phyloP scores from a whole-genome alignment of 2,113 vertebrate genomes.

The Ophthalmolycus amberensis region DNA sequence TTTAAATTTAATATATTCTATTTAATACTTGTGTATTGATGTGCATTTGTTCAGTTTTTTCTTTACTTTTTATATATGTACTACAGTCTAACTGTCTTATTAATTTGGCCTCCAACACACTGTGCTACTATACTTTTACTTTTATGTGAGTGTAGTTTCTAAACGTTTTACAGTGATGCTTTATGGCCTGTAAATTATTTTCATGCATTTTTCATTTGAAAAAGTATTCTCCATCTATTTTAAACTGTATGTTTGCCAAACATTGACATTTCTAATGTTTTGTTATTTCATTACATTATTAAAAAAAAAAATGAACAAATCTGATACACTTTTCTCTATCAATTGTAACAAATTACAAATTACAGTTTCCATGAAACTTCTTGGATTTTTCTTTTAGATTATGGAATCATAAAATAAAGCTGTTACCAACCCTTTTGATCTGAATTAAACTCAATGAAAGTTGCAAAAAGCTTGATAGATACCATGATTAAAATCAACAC shows the following conservation, averaged over 20 bases:
- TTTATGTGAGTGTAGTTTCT: neutral
- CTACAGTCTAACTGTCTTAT: neutral
- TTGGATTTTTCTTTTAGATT: neutral
- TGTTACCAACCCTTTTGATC: neutral
- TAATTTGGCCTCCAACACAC: neutral
- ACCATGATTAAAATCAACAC: slow-evolving; percentile 1
- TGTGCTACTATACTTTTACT: neutral
- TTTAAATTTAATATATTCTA: neutral
- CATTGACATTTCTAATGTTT: neutral
- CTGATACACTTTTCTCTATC: neutral
- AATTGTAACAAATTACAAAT: neutral
- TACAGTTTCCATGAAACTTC: neutral
- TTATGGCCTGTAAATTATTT: neutral
- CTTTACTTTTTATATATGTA: neutral
- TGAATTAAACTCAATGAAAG: neutral
- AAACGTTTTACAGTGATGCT: neutral
- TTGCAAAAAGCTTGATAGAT: neutral
- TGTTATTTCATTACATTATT: neutral
- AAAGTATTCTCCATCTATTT: neutral
- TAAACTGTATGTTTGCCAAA: neutral
- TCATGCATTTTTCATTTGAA: neutral
- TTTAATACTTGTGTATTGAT: neutral
- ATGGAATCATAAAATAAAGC: neutral
- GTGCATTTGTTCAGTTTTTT: neutral
- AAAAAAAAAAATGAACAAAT: neutral